These are phyloP conservation scores for Choristoneura rosaceana DNA, from an alignment of 2,888 invertebrate species.

Conservation along the genomic window DNA sequence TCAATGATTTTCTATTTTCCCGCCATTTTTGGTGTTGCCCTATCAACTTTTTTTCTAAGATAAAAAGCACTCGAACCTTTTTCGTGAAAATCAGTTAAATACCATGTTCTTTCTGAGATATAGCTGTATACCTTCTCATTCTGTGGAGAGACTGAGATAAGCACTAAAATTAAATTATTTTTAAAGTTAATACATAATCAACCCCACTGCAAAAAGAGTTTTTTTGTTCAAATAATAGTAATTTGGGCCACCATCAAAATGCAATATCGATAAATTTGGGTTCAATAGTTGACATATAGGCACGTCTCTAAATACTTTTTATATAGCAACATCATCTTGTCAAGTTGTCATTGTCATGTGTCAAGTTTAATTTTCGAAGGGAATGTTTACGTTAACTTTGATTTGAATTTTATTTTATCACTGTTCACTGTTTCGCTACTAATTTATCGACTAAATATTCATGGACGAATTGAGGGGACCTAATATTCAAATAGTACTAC, in stretches of 20 bases:
- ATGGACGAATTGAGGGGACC: constrained; percentile 88
- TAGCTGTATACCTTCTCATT: too few relatives aligned
- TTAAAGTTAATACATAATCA: too few relatives aligned
- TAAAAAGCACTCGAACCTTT: too few relatives aligned
- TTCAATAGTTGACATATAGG: background rate
- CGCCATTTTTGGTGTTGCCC: constrained; percentile 20
- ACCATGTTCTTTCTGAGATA: too few relatives aligned
- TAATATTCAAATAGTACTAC: constrained; percentile 88
- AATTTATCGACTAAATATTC: constrained; percentile 51
- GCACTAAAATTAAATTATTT: too few relatives aligned
- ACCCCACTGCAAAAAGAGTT: too few relatives aligned
- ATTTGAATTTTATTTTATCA: constrained; percentile 59
- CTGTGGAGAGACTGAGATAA: too few relatives aligned
- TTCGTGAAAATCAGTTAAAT: too few relatives aligned
- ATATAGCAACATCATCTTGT: constrained; percentile 26
- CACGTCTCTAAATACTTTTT: background rate
- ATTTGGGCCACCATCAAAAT: too few relatives aligned
- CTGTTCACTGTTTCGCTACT: constrained; percentile 26
- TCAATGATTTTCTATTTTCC: constrained; percentile 17
- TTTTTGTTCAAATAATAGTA: too few relatives aligned
- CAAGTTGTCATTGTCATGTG: constrained; percentile 17
- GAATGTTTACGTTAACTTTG: constrained; percentile 68
- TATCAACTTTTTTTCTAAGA: too few relatives aligned
- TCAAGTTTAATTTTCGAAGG: constrained; percentile 60
- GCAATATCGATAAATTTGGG: background rate